A percentile compares a stretch with the other conserved stretches of the same genome.
Evolutionary conservation across 1,140 invertebrate genomes (phyloP).

Genomic region (Temnothorax nylanderi): DNA sequence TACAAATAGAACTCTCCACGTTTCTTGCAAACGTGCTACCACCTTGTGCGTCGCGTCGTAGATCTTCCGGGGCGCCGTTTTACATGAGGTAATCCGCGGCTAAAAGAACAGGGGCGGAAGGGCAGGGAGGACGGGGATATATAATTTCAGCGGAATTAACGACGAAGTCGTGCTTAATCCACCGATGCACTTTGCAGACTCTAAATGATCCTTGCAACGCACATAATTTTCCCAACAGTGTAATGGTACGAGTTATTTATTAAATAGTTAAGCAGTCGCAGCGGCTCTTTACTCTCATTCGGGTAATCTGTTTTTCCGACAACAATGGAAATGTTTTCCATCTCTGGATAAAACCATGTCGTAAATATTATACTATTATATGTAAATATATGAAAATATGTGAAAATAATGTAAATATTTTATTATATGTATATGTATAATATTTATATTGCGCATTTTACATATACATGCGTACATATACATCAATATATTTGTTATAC

Average conservation of each 20-base stretch:
- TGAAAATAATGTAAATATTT: no score
- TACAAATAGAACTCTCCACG: constrained; percentile 50
- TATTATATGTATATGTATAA: background rate
- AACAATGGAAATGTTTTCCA: background rate
- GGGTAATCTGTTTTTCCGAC: background rate
- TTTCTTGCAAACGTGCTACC: background rate
- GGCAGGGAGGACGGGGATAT: background rate
- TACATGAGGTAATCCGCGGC: constrained; percentile 28
- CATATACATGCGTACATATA: background rate
- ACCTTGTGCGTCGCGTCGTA: constrained; percentile 40
- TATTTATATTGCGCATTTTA: background rate
- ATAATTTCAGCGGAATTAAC: constrained; percentile 47
- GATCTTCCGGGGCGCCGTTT: constrained; percentile 45
- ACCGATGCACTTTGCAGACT: constrained; percentile 44
- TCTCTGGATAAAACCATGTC: background rate
- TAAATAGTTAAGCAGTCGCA: constrained; percentile 15
- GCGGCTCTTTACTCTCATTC: background rate
- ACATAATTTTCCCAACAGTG: constrained; percentile 36
- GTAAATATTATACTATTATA: background rate
- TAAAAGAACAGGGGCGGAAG: background rate
- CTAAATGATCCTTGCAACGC: constrained; percentile 37
- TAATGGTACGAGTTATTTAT: constrained; percentile 24
- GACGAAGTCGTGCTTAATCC: constrained; percentile 37
- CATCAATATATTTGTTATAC: background rate
- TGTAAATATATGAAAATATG: no score